phyloP scores from a whole-genome alignment of 2,888 invertebrate genomes.

The Euspilapteryx auroguttella region DNA sequence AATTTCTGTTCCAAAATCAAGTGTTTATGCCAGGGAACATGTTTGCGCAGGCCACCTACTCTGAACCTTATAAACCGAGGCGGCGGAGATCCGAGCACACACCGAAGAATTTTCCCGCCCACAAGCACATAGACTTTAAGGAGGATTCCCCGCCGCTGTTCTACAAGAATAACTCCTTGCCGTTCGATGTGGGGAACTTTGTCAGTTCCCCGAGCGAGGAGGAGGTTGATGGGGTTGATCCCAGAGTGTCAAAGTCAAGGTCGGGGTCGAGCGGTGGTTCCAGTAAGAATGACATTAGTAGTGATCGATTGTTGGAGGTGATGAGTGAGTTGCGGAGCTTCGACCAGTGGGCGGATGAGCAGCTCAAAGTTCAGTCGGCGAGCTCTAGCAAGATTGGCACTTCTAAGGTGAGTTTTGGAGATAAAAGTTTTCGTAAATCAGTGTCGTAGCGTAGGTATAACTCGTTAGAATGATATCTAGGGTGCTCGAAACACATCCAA shows the following conservation, averaged over 20 bases:
- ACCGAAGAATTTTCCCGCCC: conserved; percentile 13
- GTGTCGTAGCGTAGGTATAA: too few relatives aligned
- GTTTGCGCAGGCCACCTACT: conserved; percentile 20
- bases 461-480: too few relatives aligned
- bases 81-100: conserved; percentile 5
- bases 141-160: conserved; percentile 31
- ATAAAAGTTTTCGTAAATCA: too few relatives aligned
- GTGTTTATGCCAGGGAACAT: conserved; percentile 49
- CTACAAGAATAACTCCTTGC: conserved; percentile 33
- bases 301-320: conserved; percentile 39
- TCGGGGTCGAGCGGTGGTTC: conserved; percentile 20
- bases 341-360: conserved; percentile 47
- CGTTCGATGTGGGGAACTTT: conserved; percentile 27
- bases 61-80: conserved; percentile 25
- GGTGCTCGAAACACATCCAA: too few relatives aligned
- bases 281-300: conserved; percentile 17
- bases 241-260: conserved; percentile 13
- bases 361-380: conserved; percentile 24
- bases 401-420: conserved; percentile 37
- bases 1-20: conserved; percentile 52
- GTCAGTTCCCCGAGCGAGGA: conserved; percentile 20
- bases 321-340: conserved; percentile 43
- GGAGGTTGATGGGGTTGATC: conserved; percentile 23
- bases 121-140: conserved; percentile 37
- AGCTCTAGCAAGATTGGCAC: conserved; percentile 34